These are phyloP conservation scores for Mola mola DNA, from an alignment of 2,113 vertebrate genomes.

Conservation along the genomic window DNA sequence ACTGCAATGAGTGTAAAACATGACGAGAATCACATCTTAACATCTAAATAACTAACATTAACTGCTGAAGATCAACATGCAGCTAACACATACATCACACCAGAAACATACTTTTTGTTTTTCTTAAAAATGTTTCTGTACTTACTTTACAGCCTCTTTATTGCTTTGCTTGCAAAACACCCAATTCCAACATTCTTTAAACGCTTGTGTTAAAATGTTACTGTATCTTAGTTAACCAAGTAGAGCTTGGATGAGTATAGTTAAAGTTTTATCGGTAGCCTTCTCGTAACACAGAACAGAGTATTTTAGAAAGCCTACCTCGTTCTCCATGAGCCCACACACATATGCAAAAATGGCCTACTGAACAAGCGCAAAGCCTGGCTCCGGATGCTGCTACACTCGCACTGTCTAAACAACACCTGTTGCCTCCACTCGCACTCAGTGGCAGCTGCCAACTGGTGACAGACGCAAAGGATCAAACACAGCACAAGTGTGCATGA, in stretches of 20 bases:
- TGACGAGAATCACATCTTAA: not conserved
- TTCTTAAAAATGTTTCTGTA: too few relatives aligned
- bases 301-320: slow-evolving; percentile 71
- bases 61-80: not conserved
- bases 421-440: slow-evolving; percentile 36
- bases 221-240: too few relatives aligned
- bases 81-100: too few relatives aligned
- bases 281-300: too few relatives aligned
- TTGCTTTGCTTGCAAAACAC: not conserved
- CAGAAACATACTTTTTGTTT: too few relatives aligned
- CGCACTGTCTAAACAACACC: slow-evolving; percentile 34
- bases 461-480: slow-evolving; percentile 18
- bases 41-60: not conserved
- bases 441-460: slow-evolving; percentile 49
- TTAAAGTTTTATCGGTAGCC: not conserved
- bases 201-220: too few relatives aligned
- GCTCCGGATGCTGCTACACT: slow-evolving; percentile 11
- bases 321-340: slow-evolving; percentile 75
- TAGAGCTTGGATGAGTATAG: too few relatives aligned
- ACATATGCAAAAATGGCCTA: not conserved
- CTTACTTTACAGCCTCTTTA: not conserved
- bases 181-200: too few relatives aligned
- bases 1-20: slow-evolving; percentile 4
- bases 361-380: slow-evolving; percentile 5
- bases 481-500: not conserved